These are phyloP conservation scores for Phylloscopus whistleri DNA, from an alignment of 2,113 vertebrate genomes.

Conservation along the genomic window DNA sequence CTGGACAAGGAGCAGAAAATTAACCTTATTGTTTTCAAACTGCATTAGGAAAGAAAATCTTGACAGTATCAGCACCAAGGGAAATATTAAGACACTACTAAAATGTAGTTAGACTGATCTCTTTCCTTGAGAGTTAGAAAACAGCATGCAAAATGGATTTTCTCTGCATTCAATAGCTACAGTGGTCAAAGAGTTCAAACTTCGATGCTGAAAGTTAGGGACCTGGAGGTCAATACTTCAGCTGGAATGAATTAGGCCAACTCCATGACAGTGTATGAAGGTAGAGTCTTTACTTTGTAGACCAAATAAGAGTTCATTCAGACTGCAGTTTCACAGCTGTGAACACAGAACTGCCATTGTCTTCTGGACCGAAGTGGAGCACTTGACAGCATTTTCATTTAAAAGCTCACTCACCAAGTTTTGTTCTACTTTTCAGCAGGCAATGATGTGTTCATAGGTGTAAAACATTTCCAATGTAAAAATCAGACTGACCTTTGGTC, in stretches of 20 bases:
- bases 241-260: background rate
- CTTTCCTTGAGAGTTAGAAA: background rate
- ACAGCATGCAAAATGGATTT: slow-evolving; percentile 44
- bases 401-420: background rate
- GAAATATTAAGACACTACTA: background rate
- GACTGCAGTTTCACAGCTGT: background rate
- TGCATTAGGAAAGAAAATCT: background rate
- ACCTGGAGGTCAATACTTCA: background rate
- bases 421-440: background rate
- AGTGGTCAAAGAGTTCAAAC: background rate
- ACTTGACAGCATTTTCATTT: background rate
- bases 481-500: slow-evolving; percentile 85
- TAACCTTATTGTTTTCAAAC: background rate
- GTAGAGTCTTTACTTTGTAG: background rate
- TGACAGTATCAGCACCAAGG: background rate
- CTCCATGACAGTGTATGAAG: background rate
- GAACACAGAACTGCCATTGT: background rate
- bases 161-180: slow-evolving; percentile 16
- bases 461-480: background rate
- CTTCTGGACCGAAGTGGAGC: background rate
- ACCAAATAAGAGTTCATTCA: background rate
- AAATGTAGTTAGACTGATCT: background rate
- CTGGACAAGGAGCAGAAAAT: background rate
- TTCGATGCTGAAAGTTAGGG: background rate
- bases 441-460: background rate